A percentile compares a stretch with the other conserved stretches of the same genome.
These are phyloP conservation scores for Opisthocomus hoazin DNA, from an alignment of 2,113 vertebrate genomes.

Conservation along the genomic window DNA sequence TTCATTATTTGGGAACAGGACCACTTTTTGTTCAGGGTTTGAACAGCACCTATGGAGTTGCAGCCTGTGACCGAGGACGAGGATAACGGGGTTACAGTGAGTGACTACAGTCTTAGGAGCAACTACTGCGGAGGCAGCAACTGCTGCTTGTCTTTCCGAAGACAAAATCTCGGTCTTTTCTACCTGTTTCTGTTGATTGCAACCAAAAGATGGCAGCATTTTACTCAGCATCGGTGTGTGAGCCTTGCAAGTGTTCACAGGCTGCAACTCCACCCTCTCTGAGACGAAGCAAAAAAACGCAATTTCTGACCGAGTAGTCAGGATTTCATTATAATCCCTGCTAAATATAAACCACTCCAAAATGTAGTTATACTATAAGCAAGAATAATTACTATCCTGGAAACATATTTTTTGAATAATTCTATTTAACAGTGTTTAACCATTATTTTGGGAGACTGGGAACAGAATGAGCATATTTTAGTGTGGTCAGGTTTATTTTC, in stretches of 20 bases:
- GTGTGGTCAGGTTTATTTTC: not conserved
- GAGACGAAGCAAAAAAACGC: not conserved
- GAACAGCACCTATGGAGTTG: not conserved
- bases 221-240: not conserved
- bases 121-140: not conserved
- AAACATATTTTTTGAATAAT: not conserved
- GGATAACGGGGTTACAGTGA: fast-evolving
- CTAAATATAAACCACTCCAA: not conserved
- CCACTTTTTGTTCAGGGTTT: not conserved
- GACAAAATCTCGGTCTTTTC: not conserved
- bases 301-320: not conserved
- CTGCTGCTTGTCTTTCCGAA: not conserved
- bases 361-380: fast-evolving
- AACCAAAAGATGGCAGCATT: slow-evolving; percentile 60
- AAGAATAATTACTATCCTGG: not conserved
- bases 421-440: not conserved
- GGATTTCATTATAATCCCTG: not conserved
- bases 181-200: not conserved
- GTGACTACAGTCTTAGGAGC: not conserved
- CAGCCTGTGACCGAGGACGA: not conserved
- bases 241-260: not conserved
- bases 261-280: not conserved
- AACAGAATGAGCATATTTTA: not conserved
- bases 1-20: not conserved
- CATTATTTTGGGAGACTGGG: not conserved